Base-by-base conservation (phyloP, 2,797 vertebrate species). In the Melanotaenia maccullochi region DNA sequence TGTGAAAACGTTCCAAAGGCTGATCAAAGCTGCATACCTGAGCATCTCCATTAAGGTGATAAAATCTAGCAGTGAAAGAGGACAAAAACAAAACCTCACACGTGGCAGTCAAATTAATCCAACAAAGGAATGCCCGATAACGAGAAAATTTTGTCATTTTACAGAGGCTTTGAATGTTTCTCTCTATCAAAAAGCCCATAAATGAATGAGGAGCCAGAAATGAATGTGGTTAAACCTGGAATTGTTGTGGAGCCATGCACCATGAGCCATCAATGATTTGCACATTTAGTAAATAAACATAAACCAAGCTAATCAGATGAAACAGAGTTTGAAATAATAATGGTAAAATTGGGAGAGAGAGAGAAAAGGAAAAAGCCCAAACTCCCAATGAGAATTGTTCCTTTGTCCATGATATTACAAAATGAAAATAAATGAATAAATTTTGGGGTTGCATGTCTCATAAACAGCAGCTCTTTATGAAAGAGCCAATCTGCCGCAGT, bases 21-120 rank as follows among this genome's bases (percentile, higher is more conserved):
- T 70, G 88, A 92, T 92, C 88, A 92, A 90, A 89, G 90, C 82
- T 42, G 82, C 88, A 92, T 90, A 91, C 84, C 91, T 86, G 87
- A 85, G 88, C 83, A 3, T 77, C 82, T 83, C 87, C 82, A 85
- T 89, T 89, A 82, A 61, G 65, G 73, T 78, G 91, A 93, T 92
- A 87, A 76, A 87, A 92, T 89, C 85, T 88, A 9, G 44, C 68
- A 74, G 60, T 5, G 38, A 76, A 65, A 40, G 60, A 81, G 68
- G 76, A 78, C 18, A 0, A 90, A 89, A 82, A 82, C 82, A 83
- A 84, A 90, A 85, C 77, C 85, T 68, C 80, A 76, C 85, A 87
- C 65, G 24, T 57, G n/a, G 79, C 59, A 44, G 71, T 73, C 73
- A 71, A 86, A 76, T 78, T 55, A 76, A 59, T 75, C 76, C n/a